Evolutionary conservation across 1,140 invertebrate species (phyloP).

Genomic region (Papilio helenus): DNA sequence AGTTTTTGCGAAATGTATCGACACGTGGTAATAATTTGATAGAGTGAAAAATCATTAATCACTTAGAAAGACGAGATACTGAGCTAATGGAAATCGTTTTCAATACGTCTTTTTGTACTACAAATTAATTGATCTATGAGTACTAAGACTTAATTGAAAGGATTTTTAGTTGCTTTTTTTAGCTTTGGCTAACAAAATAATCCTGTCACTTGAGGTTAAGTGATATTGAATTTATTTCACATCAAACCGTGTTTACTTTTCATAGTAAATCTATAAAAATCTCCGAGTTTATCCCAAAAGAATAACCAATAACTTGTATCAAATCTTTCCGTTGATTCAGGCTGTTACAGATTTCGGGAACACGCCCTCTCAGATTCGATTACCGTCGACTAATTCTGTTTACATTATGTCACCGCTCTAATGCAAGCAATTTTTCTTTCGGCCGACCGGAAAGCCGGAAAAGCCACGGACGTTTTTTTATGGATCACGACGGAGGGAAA

Average conservation of each 20-base stretch:
- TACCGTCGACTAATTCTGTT: slow-evolving; percentile 54
- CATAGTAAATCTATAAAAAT: too few relatives aligned
- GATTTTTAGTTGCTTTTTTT: too few relatives aligned
- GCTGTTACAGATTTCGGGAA: slow-evolving; percentile 37
- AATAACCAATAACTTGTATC: slow-evolving; percentile 20
- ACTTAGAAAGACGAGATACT: not conserved
- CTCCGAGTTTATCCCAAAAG: not conserved
- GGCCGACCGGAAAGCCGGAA: slow-evolving; percentile 34
- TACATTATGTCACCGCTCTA: slow-evolving; percentile 47
- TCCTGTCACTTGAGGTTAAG: not conserved
- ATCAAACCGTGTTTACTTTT: too few relatives aligned
- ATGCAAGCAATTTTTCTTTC: slow-evolving; percentile 49
- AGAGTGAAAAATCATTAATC: slow-evolving; percentile 7
- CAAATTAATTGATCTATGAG: not conserved
- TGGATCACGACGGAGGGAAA: slow-evolving; percentile 22
- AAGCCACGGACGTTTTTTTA: slow-evolving; percentile 34
- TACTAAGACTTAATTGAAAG: not conserved
- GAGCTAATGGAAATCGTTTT: slow-evolving; percentile 10
- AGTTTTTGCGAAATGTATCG: not conserved
- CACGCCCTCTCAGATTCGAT: slow-evolving; percentile 47
- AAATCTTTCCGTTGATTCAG: slow-evolving; percentile 41
- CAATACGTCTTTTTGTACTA: not conserved
- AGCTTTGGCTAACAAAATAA: not conserved
- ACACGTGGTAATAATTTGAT: not conserved
- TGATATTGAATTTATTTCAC: not conserved